Percentiles rank a stretch among this genome's conserved stretches.
Conservation (phyloP, 2,113 vertebrate genomes). For the Callaeas wilsoni region DNA sequence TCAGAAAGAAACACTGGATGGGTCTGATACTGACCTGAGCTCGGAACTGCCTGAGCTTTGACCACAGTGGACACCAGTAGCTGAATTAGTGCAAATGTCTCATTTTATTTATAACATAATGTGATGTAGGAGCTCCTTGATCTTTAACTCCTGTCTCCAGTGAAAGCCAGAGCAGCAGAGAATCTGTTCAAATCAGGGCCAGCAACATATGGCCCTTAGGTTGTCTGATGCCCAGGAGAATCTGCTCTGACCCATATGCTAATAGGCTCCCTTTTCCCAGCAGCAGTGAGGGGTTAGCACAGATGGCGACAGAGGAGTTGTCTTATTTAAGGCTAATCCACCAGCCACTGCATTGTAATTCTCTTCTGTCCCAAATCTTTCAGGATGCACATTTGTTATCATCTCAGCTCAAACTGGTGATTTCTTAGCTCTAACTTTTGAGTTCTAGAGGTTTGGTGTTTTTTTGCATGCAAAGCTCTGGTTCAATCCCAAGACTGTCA, state of each 20-base stretch:
- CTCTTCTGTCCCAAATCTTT: neutral
- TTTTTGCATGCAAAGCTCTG: neutral
- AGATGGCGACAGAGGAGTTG: neutral
- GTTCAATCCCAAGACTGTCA: neutral
- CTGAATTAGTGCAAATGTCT: neutral
- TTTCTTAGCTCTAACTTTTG: neutral
- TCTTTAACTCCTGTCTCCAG: conserved; percentile 1
- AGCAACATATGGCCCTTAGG: conserved; percentile 4
- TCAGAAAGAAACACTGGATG: neutral
- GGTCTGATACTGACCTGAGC: neutral
- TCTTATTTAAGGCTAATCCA: neutral
- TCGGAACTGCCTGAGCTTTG: neutral
- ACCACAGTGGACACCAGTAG: neutral
- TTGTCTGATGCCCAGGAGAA: neutral
- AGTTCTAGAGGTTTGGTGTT: neutral
- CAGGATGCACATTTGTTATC: neutral
- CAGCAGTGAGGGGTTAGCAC: neutral
- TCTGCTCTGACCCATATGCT: neutral
- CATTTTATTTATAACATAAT: neutral
- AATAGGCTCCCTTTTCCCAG: neutral
- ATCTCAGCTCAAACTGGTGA: neutral
- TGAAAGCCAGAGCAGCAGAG: conserved; percentile 18
- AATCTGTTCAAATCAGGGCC: neutral
- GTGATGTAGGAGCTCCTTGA: neutral
- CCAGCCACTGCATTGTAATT: neutral